Evolutionary conservation across 2,113 vertebrate genomes (phyloP), one percentile per base, ranked within the genome.

Genomic region (Coptodon bakossiorum): DNA sequence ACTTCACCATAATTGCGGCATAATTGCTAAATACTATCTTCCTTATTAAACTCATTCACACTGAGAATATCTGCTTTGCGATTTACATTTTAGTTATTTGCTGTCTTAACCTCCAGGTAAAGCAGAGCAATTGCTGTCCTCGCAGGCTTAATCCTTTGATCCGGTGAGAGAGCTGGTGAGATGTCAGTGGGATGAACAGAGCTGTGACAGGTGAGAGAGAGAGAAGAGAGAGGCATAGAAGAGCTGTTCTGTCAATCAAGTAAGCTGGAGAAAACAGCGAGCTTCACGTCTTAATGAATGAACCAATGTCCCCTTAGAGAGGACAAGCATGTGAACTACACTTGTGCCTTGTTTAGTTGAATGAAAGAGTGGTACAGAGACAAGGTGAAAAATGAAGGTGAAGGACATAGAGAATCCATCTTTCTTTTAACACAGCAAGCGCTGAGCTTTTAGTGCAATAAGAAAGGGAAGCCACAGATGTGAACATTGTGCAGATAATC

Each of bases 101-200:
- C 89, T 63, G 61, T 56, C 71, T 88, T 85, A 86, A 89, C 80
- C 38, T n/a, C 38, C 71, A 88, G 89, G 87, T 91, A 90, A 86
- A 92, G 87, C 84, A 80, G 76, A 88, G 84, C 83, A 91, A 81
- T 89, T 83, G 89, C 90, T 92, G 85, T 89, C 89, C 87, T 93
- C 79, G 27, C 22, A 84, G 82, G 86, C 76, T 93, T 92, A 90
- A 93, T 89, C 92, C 86, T 89, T 90, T 92, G 93, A 96, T 94
- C 92, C 88, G 56, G 80, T 84, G 79, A 91, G 85, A 73, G 82
- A 89, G 86, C 56, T 89, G 87, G 82, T 90, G 87, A 86, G 89
- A 93, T 94, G 91, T 93, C 87, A 90, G 81, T n/a, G 61, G 89
- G 68, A 91, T 83, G 91, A 89, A 87, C 83, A 81, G 84, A 88